Percentiles rank a stretch among this genome's conserved stretches.
Evolutionary conservation across 2,797 vertebrate genomes (phyloP).

Genomic region (Lepidocolaptes lacrymiger): DNA sequence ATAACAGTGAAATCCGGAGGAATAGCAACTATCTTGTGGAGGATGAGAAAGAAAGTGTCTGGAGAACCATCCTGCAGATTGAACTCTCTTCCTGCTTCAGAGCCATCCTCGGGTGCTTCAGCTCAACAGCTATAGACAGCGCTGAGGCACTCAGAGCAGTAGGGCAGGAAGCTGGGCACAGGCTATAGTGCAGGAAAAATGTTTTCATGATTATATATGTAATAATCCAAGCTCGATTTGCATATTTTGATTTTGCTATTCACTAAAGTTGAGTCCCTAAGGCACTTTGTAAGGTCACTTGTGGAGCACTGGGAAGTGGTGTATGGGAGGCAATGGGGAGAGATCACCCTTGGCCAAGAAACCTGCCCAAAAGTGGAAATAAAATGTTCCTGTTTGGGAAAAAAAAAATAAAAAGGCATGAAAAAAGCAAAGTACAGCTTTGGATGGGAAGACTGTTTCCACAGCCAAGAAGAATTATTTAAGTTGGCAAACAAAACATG

Average conservation of each 20-base stretch:
- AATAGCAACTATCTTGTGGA: constrained; percentile 32
- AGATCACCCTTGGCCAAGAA: not conserved
- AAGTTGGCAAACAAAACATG: constrained; percentile 35
- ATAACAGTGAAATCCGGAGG: constrained; percentile 45
- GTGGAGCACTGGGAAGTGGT: not conserved
- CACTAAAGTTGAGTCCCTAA: constrained; percentile 13
- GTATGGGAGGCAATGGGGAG: not conserved
- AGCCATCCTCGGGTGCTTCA: constrained; percentile 64
- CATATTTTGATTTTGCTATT: constrained; percentile 66
- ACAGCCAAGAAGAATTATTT: constrained; percentile 66
- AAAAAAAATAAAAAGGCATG: not conserved
- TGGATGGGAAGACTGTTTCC: constrained; percentile 54
- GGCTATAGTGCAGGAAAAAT: constrained; percentile 6
- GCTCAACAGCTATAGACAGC: constrained; percentile 54
- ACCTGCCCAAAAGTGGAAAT: constrained; percentile 46
- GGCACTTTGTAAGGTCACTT: not conserved
- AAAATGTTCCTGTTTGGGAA: constrained; percentile 5
- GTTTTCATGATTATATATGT: constrained; percentile 40
- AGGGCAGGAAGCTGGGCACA: constrained; percentile 63
- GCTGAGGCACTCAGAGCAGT: constrained; percentile 51
- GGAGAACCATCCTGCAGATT: constrained; percentile 45
- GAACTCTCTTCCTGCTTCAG: constrained; percentile 67
- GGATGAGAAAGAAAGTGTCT: constrained; percentile 61
- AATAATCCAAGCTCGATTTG: not conserved
- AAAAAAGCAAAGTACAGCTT: not conserved